Percentiles rank a stretch among this genome's conserved stretches.
Conservation (phyloP, 2,888 invertebrate genomes). For the Euplagia quadripunctaria region DNA sequence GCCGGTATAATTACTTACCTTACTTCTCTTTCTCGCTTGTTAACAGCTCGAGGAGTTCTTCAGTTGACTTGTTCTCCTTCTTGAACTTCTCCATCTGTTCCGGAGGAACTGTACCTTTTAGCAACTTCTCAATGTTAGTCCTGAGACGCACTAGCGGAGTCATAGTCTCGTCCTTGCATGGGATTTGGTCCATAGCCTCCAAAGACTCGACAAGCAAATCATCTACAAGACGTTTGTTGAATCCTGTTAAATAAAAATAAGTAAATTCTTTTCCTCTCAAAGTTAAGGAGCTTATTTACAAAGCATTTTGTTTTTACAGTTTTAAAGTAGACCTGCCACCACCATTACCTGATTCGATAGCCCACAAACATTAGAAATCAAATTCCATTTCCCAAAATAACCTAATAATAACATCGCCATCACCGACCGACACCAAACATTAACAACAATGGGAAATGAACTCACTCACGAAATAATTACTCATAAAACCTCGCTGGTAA, state of each 20-base stretch:
- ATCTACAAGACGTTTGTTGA: conserved; percentile 92
- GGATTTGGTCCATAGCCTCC: conserved; percentile 90
- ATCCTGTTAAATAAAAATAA: conserved; percentile 70
- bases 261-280: conserved; percentile 35
- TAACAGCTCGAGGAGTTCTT: conserved; percentile 92
- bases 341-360: conserved; percentile 40
- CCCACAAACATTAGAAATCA: conserved; percentile 45
- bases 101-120: conserved; percentile 94
- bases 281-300: conserved; percentile 47
- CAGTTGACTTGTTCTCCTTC: conserved; percentile 91
- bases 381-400: conserved; percentile 44
- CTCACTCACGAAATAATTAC: conserved; percentile 76
- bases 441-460: conserved; percentile 82
- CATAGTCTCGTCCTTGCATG: conserved; percentile 87
- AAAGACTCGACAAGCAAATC: conserved; percentile 93
- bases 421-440: conserved; percentile 78
- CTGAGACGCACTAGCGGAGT: conserved; percentile 89
- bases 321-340: conserved; percentile 51
- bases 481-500: conserved; percentile 60
- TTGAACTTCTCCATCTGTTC: conserved; percentile 92
- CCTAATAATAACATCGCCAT: conserved; percentile 55
- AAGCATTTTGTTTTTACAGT: conserved; percentile 45
- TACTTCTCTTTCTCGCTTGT: conserved; percentile 81
- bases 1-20: too few relatives aligned
- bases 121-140: conserved; percentile 91